Base-by-base conservation (phyloP, 2,888 invertebrate species). In the Ferrisia virgata region DNA sequence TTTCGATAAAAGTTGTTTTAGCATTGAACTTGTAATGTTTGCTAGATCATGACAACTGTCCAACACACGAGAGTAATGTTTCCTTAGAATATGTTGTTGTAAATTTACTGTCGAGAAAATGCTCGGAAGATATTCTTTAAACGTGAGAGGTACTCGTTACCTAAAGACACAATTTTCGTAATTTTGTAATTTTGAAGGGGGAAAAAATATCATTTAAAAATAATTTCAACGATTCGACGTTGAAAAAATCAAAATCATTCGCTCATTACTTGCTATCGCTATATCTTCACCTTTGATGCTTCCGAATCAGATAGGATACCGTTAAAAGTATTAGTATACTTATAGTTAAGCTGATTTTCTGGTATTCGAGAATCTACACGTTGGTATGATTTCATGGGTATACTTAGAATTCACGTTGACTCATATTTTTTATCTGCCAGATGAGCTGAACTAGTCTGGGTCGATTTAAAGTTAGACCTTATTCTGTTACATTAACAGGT, bases 401-500 rank as follows among this genome's bases (percentile, higher is more conserved):
- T 78, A 25, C 39, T 40, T 6, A 25, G 43, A 53, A 80, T 53
- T 47, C 80, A 31, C 53, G 47, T 80, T 33, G 43, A 80, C n/a
- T 47, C 53, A 53, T 80, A 40, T 47, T 79, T n/a, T n/a, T n/a
- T 25, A 79, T 79, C 79, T 79, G 40, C 6, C 28, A n/a, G 80
- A 28, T 47, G 47, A 5, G 8, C n/a, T 40, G 43, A 47, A 80
- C 80, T 80, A 25, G 80, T 80, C 53, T 53, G 18, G 80, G 80
- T 80, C 80, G 43, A 43, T 79, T 79, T 28, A 53, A 15, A 80
- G 43, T 47, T 28, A 18, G 18, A 18, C 33, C 80, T 80, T 47
- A 53, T 80, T 25, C 53, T 25, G n/a, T 28, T 53, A 13, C 53
- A 13, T 80, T 47, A 53, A 80, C 80, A 43, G 80, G 33, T 80